Evolutionary conservation across 2,113 vertebrate genomes (phyloP), one percentile per base, ranked within the genome.

Genomic region (Opisthocomus hoazin): DNA sequence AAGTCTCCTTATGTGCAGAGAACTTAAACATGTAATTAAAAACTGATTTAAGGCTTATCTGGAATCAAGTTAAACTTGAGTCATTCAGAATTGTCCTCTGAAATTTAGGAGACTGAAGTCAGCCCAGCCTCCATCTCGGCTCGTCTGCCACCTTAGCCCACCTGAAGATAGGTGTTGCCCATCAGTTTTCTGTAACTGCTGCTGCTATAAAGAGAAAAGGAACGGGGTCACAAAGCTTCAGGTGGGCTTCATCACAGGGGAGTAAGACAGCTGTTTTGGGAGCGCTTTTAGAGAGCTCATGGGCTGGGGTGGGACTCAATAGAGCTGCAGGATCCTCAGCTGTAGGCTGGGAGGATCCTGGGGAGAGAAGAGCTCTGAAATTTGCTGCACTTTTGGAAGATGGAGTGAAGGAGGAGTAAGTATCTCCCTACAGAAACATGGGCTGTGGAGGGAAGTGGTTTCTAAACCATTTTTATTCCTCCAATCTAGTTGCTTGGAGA

Each of bases 341-440:
- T 4, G 34, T n/a, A 6, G 77, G 50, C 15, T 77, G 19, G 12
- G 45, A 60, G 17, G 30, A 29, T 7, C 7, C 16, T 66, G 17
- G 23, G 24, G 19, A 36, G 11, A 27, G 2, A 1, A 39, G 48
- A 60, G 24, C 18, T 64, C 11, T 83, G 61, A 83, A 53, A 18
- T 23, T 39, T n/a, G 9, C 18, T 48, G 23, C 6, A 2, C 9
- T 86, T 83, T 21, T 43, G 63, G 30, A 90, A 39, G 27, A 16
- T 0, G 2, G 22, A 39, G 4, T 15, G 48, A 76, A 48, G 57
- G 20, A 61, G 43, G 4, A 51, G 3, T 30, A 51, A 65, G 15
- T 0, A 9, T 15, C 0, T 3, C 2, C 4, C 27, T 61, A 5
- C 11, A 79, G 30, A 36, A 26, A 6, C 2, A 1, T 11, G 4